Percentiles rank a stretch among this genome's conserved stretches.
phyloP scores from a whole-genome alignment of 2,797 vertebrate species.

The Enteromius argenteus region DNA sequence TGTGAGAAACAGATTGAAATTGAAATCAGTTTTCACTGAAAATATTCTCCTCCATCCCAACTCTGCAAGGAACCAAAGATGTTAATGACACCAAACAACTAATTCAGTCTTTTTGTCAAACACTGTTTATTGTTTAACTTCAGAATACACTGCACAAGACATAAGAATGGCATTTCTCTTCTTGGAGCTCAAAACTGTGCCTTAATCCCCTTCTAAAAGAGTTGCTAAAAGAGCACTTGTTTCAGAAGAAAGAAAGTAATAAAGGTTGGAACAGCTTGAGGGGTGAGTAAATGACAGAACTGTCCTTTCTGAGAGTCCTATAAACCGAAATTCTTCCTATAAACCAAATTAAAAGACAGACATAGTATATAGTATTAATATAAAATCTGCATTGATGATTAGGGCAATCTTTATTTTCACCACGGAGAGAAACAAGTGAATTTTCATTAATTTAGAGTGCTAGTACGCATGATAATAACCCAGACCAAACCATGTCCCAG shows the following conservation, averaged over 20 bases:
- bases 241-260: neutral
- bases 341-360: neutral
- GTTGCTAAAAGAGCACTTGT: neutral
- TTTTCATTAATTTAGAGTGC: neutral
- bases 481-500: slow-evolving; percentile 37
- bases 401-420: slow-evolving; percentile 25
- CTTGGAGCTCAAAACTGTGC: neutral
- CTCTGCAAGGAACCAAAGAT: neutral
- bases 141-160: neutral
- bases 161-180: neutral
- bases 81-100: neutral
- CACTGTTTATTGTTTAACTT: neutral
- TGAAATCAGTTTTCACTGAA: neutral
- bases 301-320: neutral
- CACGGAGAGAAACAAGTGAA: slow-evolving; percentile 5
- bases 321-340: neutral
- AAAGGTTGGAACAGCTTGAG: neutral
- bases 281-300: neutral
- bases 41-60: neutral
- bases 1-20: neutral
- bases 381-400: slow-evolving; percentile 33
- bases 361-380: slow-evolving; percentile 4
- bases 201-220: neutral
- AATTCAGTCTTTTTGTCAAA: neutral
- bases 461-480: slow-evolving; percentile 30